Base-by-base conservation (phyloP, 2,797 vertebrate species). In the Acanthornis magna region DNA sequence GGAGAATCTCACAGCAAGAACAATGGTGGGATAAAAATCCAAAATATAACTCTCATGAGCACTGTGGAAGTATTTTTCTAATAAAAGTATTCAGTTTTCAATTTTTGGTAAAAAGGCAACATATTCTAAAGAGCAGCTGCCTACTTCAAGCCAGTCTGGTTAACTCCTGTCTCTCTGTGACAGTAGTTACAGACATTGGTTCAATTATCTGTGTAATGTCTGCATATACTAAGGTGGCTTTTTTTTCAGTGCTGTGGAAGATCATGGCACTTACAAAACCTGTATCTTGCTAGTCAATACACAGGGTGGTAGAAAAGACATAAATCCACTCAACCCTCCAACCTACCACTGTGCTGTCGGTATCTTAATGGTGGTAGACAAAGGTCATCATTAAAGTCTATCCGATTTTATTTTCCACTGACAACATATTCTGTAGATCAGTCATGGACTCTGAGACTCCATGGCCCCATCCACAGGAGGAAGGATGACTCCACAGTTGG, bases 391-490 rank as follows among this genome's bases (percentile, higher is more conserved):
- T 81, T 88, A 73, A 89, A 87, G 66, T 66, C 57, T 45, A 51
- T 30, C 42, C 90, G 94, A 88, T 79, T 96, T 95, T 29, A 79
- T 95, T 96, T 95, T 82, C 74, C 82, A 67, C 74, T 91, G 88
- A 70, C 54, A 82, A 72, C 29, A 32, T 77, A 90, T 88, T 93
- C 86, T 2, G 5, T 30, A 89, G 65, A 74, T 95, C 89, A 81
- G 13, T 75, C 75, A 34, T 7, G 22, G 68, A 34, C 47, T 55
- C 51, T 72, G 26, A 85, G 50, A 51, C 23, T 88, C 21, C 42
- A 27, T 16, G 47, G 50, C 13, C 38, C 50, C 42, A 34, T 77
- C 68, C 65, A 77, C 8, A 62, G 23, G 20, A 89, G 40, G 50
- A 72, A 80, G 36, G 47, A 62, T 66, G 40, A 34, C 75, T 80